Base-by-base conservation (phyloP, 2,113 vertebrate species). In the Cryptomyrus ogoouensis region DNA sequence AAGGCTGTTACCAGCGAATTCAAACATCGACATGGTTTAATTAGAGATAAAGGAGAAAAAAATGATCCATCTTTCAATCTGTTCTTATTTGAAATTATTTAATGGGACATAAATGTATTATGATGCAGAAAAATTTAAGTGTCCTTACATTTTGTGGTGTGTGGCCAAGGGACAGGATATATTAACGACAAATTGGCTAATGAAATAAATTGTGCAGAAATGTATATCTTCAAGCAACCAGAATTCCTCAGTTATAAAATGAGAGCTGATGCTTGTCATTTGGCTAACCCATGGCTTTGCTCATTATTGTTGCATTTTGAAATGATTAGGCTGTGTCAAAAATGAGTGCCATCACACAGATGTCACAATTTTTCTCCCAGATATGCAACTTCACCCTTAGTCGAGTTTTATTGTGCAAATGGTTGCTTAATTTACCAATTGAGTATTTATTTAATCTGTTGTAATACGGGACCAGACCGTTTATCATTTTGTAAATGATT, bases 231-330 rank as follows among this genome's bases (percentile, higher is more conserved):
- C 2, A 46, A n/a, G 77, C 2, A 53, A 92, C 91, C 53, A 49
- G 24, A 50, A 47, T 88, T 49, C 83, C 31, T 10, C 46, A 88
- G 93, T 93, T 91, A 91, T 91, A 93, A 93, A 91, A 92, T 91
- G 91, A 90, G n/a, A 77, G 66, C 27, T 74, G 35, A 74, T 24
- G n/a, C 21, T 39, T 80, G 46, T 53, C 44, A 21, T 31, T 31
- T 27, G 1, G 27, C 42, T 89, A 17, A 17, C 19, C 9, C 27
- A 27, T 80, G 46, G 27, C 6, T 5, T 15, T 50, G 44, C 6
- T 89, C 47, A 49, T 53, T 21, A 53, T 1, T 44, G 21, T 17
- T 70, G 58, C 24, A 52, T 87, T 87, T 87, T 52, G 46, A 52
- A 31, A 87, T 17, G 10, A 87, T 87, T 15, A 87, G 44, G 13